Evolutionary conservation across 2,888 invertebrate species (phyloP), one percentile per base, ranked within the genome.

Genomic region (Cryptophagus acutangulus): DNA sequence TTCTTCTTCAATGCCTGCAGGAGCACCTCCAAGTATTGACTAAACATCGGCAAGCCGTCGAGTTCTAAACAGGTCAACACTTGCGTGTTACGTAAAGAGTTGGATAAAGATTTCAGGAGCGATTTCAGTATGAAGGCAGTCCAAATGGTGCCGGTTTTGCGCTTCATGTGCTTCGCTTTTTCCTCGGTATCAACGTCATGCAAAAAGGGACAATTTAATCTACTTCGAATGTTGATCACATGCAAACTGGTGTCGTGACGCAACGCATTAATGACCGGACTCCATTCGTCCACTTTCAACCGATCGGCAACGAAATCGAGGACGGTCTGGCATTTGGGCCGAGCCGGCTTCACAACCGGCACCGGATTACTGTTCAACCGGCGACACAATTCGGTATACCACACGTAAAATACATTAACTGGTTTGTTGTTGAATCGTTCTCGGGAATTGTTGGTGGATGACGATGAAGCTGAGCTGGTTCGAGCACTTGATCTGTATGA

Each of bases 201-300:
- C 26, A 66, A 48, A 51, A 70, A 69, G 39, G 59, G 60, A 42
- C 63, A 66, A 48, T 56, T 36, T 48, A 59, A 48, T 35, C 60
- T 75, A 66, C 84, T 81, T 53, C 78, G 75, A 45, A 87, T 76
- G 18, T 76, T 74, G 45, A 87, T 72, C 44, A 78, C 74, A 62
- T 84, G 82, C 2, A 88, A 72, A 43, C 81, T 82, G 35, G 81
- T 74, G 63, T 88, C 88, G 48, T 80, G 74, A 33, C 79, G 75
- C 3, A 88, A 67, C 0, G 87, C 82, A 54, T 83, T 82, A 35
- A 84, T 67, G 33, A 88, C 79, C 1, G 87, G 81, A 17, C 76
- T 73, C 87, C 87, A 88, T 50, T 88, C 87, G 45, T 75, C 78
- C 45, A 83, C 78, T 57, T 81, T 83, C 35, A 88, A 74, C 49